phyloP scores from a whole-genome alignment of 1,140 invertebrate species.

The Cyphomyrmex costatus region DNA sequence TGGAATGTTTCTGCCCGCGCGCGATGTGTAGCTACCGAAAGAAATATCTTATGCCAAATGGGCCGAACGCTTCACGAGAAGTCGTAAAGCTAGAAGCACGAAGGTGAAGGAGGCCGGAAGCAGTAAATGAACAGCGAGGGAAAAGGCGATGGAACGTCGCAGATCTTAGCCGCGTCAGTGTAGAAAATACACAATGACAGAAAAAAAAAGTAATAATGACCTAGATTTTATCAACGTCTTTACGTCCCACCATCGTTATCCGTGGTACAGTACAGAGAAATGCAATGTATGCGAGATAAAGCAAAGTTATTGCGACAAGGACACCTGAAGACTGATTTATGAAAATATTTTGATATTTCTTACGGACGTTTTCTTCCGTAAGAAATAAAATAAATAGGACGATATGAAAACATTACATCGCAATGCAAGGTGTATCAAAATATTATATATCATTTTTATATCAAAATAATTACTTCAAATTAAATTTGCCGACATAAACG shows the following conservation, averaged over 20 bases:
- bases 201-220: slow-evolving; percentile 61
- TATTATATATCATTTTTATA: too few relatives aligned
- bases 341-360: slow-evolving; percentile 11
- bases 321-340: background rate
- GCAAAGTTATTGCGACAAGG: background rate
- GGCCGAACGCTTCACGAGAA: slow-evolving; percentile 53
- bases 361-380: background rate
- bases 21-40: slow-evolving; percentile 26
- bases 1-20: background rate
- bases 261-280: slow-evolving; percentile 5
- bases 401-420: too few relatives aligned
- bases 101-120: slow-evolving; percentile 62
- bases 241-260: background rate
- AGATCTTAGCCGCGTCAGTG: slow-evolving; percentile 11
- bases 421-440: too few relatives aligned
- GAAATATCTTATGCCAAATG: slow-evolving; percentile 37
- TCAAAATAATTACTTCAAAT: too few relatives aligned
- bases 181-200: slow-evolving; percentile 61
- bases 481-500: background rate
- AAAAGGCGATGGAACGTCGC: slow-evolving; percentile 31
- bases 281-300: slow-evolving; percentile 18
- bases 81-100: slow-evolving; percentile 50
- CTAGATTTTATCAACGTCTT: slow-evolving; percentile 64
- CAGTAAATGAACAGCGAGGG: slow-evolving; percentile 28
- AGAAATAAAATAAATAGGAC: too few relatives aligned